phyloP scores from a whole-genome alignment of 2,797 vertebrate genomes.

The Psittacula derbiana region DNA sequence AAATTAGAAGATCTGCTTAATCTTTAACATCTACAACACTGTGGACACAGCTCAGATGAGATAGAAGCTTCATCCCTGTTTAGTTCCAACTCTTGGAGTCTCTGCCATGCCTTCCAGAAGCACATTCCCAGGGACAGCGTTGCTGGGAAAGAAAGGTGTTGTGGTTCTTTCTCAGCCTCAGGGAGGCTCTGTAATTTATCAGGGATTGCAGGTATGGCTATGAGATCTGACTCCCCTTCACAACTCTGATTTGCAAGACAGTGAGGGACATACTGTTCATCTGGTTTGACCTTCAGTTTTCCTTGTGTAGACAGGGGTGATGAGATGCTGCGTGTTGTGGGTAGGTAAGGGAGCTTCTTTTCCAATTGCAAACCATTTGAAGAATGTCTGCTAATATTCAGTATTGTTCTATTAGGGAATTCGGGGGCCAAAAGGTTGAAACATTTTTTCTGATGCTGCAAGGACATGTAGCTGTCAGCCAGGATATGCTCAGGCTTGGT shows the following conservation, averaged over 20 bases:
- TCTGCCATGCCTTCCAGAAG: background rate
- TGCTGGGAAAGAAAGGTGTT: background rate
- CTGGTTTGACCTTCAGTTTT: conserved; percentile 23
- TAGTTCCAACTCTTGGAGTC: background rate
- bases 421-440: background rate
- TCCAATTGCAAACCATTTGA: background rate
- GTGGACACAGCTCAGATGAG: background rate
- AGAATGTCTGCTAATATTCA: background rate
- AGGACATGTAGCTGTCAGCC: background rate
- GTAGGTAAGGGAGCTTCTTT: conserved; percentile 5
- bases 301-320: background rate
- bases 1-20: background rate
- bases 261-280: background rate
- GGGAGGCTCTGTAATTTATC: background rate
- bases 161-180: background rate
- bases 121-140: background rate
- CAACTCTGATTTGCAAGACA: background rate
- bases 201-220: background rate
- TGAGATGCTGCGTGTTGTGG: background rate
- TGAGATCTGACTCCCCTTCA: background rate
- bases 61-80: background rate
- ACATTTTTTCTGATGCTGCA: background rate
- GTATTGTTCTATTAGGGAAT: background rate
- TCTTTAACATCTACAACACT: background rate
- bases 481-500: background rate